Evolutionary conservation across 2,888 invertebrate genomes (phyloP), one percentile per base, ranked within the genome.

Genomic region (Tenthredo scrophulariae): DNA sequence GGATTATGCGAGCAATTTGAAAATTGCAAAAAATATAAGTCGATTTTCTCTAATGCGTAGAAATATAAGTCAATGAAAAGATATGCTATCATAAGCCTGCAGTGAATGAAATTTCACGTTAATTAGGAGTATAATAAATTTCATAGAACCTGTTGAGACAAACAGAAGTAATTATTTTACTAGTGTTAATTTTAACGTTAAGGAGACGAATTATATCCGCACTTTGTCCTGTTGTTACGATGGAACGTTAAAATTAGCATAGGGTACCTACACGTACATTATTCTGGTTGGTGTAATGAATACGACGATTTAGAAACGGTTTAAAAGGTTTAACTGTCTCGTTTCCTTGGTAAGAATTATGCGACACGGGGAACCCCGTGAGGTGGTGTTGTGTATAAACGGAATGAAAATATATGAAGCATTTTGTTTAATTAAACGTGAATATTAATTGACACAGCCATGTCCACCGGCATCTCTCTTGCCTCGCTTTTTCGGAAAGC

Each of bases 271-370:
- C 46, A 46, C 18, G n/a, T 26, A 43, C 26, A 26, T 79, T 54
- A 33, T 37, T 33, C 50, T 29, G 79, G 54, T 75, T 15, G 46
- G 54, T 54, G 79, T 79, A 79, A 54, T 54, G 79, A 79, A 79
- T 54, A 54, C 79, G 58, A 79, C 79, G 79, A 79, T 79, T 79
- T 79, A 79, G 54, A 79, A 79, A 58, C 54, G 33, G 79, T 79
- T 79, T 79, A n/a, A 79, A 79, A 79, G 75, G 46, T 75, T 46
- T 75, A 75, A 75, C 74, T 46, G 40, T 75, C 74, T 46, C 74
- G 74, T 75, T 75, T 75, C 46, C 46, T 75, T 75, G 46, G 46
- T 15, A 46, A 75, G 75, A 75, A 75, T 75, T 46, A 75, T 75
- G 75, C 26, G 75, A 75, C 43, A 75, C 75, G 9, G 26, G n/a